These are phyloP conservation scores for Lates calcarifer DNA, from an alignment of 2,113 vertebrate species.

Conservation along the genomic window DNA sequence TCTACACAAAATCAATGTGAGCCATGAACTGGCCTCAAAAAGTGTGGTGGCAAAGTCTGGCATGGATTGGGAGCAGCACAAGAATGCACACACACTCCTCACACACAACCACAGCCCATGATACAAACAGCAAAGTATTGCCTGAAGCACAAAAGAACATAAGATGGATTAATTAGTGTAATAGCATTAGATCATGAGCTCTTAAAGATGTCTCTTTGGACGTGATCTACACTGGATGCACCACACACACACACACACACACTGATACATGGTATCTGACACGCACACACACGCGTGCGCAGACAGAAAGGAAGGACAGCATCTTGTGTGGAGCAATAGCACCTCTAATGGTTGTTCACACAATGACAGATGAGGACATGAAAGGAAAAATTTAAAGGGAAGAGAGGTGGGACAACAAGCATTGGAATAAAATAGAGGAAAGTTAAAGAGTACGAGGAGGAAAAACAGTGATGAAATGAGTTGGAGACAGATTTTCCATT, in stretches of 20 bases:
- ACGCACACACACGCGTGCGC: conserved; percentile 5
- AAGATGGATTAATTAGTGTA: conserved; percentile 66
- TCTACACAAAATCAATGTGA: conserved; percentile 29
- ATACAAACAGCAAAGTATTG: conserved; percentile 17
- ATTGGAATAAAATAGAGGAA: not conserved
- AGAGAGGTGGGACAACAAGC: not conserved
- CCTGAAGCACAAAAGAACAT: conserved; percentile 49
- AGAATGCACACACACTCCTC: not conserved
- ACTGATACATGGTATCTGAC: not conserved
- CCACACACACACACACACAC: conserved; percentile 19
- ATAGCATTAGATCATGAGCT: conserved; percentile 64
- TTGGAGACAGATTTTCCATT: not conserved
- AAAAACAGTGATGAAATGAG: not conserved
- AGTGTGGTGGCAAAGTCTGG: conserved; percentile 1
- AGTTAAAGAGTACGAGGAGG: not conserved
- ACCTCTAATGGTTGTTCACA: conserved; percentile 66
- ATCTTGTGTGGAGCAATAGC: conserved; percentile 59
- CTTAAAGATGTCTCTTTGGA: conserved; percentile 52
- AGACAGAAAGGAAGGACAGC: not conserved
- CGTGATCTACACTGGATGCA: conserved; percentile 7
- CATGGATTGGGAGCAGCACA: too few relatives aligned
- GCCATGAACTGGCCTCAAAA: conserved; percentile 14
- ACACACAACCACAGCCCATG: not conserved
- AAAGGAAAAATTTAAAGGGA: not conserved
- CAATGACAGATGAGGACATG: not conserved